Conservation (phyloP, 2,797 vertebrate genomes). For the Acanthis flammea region DNA sequence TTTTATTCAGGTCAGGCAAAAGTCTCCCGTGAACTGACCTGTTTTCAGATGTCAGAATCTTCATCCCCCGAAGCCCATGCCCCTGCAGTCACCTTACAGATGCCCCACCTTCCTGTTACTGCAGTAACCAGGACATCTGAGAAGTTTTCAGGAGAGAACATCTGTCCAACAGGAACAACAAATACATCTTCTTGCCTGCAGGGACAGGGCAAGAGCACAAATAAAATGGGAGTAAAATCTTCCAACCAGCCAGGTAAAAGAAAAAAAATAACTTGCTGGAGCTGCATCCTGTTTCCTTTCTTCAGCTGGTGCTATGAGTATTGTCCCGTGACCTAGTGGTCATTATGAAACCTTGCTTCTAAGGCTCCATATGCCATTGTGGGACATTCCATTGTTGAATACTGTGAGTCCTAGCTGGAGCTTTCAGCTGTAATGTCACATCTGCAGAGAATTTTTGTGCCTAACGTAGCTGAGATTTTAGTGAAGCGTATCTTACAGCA, state of each 20-base stretch:
- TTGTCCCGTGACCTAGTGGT: background rate
- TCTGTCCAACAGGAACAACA: conserved; percentile 57
- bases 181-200: conserved; percentile 34
- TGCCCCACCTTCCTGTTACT: conserved; percentile 88
- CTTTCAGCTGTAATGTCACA: background rate
- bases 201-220: conserved; percentile 57
- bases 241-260: conserved; percentile 78
- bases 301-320: background rate
- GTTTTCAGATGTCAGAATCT: background rate
- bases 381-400: background rate
- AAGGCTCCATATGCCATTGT: background rate
- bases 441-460: background rate
- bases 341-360: background rate
- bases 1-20: conserved; percentile 66
- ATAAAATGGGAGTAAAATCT: conserved; percentile 72
- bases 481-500: background rate
- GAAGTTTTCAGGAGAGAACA: conserved; percentile 76
- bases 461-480: background rate
- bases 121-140: conserved; percentile 75
- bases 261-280: background rate
- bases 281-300: background rate
- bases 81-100: conserved; percentile 73
- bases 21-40: conserved; percentile 63
- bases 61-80: conserved; percentile 72
- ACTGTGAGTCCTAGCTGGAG: background rate